These are phyloP conservation scores for Drymodes brunneopygia DNA, from an alignment of 2,113 vertebrate genomes.

Conservation along the genomic window DNA sequence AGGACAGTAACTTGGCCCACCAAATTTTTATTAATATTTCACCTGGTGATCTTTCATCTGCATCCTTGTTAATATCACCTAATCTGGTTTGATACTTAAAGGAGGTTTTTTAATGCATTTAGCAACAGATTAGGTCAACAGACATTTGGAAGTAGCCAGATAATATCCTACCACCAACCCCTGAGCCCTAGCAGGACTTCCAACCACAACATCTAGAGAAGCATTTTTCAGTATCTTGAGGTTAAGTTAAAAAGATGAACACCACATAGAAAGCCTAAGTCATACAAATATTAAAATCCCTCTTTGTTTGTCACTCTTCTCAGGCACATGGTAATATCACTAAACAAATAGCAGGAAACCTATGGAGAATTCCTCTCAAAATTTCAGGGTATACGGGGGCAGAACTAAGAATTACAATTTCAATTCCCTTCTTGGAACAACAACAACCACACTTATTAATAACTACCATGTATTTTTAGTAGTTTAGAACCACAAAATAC, in stretches of 20 bases:
- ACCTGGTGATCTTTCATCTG: not conserved
- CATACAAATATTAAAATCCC: slow-evolving; percentile 54
- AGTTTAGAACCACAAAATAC: not conserved
- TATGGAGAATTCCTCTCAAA: slow-evolving; percentile 50
- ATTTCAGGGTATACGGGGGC: not conserved
- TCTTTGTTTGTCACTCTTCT: slow-evolving; percentile 38
- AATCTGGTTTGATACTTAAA: not conserved
- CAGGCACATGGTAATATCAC: slow-evolving; percentile 44
- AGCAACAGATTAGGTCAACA: not conserved
- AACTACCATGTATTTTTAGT: not conserved
- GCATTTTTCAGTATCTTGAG: not conserved
- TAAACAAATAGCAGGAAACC: slow-evolving; percentile 70
- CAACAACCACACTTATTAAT: not conserved
- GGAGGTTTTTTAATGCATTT: not conserved
- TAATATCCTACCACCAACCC: not conserved
- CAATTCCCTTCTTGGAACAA: not conserved
- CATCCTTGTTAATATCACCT: not conserved
- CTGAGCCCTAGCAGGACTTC: not conserved
- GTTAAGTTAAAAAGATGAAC: slow-evolving; percentile 35
- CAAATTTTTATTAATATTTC: not conserved
- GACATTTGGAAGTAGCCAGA: not conserved
- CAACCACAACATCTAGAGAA: not conserved
- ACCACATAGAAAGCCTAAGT: slow-evolving; percentile 29
- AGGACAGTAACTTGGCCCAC: not conserved
- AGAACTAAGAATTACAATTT: slow-evolving; percentile 41